Conservation (phyloP, 2,888 invertebrate species). For the Thecophora atra region DNA sequence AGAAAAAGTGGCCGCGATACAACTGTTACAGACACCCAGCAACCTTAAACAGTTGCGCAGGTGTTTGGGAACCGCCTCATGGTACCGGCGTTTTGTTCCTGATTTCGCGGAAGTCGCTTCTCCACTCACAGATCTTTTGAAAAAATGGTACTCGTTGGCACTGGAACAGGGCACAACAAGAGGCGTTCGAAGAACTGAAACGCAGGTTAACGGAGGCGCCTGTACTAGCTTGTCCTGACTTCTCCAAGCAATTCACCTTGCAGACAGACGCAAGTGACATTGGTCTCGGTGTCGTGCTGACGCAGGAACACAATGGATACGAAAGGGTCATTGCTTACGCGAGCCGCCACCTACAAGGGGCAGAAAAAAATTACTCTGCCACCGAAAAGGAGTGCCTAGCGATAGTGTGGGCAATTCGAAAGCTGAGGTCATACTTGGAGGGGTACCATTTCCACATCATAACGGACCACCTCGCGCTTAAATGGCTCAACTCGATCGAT, state of each 20-base stretch:
- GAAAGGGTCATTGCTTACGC: too few species aligned
- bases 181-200: conserved; percentile 22
- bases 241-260: too few species aligned
- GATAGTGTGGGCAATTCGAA: conserved; percentile 16
- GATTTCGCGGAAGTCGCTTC: conserved; percentile 11
- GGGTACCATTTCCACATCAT: conserved; percentile 14
- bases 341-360: too few species aligned
- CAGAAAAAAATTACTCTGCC: too few species aligned
- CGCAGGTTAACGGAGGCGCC: conserved; percentile 16
- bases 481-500: conserved; percentile 38
- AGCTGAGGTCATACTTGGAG: conserved; percentile 21
- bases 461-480: conserved; percentile 40
- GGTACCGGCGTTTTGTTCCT: conserved; percentile 31
- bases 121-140: conserved; percentile 29
- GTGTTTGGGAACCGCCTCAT: conserved; percentile 4
- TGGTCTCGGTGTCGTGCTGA: too few species aligned
- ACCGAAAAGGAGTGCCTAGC: conserved; percentile 41
- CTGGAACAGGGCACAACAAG: conserved; percentile 32
- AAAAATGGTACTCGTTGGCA: conserved; percentile 34
- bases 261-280: too few species aligned
- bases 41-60: conserved; percentile 7
- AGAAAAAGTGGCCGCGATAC: conserved; percentile 18
- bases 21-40: not conserved
- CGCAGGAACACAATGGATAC: too few species aligned
- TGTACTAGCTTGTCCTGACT: conserved; percentile 20